Conservation (phyloP, 1,140 invertebrate genomes). For the Panulirus ornatus region DNA sequence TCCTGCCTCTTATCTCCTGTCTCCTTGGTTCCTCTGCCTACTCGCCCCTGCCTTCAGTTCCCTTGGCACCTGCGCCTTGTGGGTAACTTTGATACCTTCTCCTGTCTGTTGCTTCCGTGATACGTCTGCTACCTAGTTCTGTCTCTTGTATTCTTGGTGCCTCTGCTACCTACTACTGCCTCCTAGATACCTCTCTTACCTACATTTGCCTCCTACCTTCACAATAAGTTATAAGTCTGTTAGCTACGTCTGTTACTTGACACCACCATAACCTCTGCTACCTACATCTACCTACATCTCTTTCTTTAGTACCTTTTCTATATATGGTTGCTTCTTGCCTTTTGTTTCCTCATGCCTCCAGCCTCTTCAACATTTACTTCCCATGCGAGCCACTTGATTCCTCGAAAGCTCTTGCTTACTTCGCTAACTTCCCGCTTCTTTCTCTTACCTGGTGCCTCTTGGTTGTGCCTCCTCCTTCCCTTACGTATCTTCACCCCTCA, state of each 20-base stretch:
- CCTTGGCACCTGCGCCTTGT: no score
- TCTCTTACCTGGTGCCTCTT: neutral
- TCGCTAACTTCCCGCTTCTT: neutral
- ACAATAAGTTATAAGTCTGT: no score
- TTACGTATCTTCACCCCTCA: neutral
- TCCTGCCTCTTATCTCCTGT: no score
- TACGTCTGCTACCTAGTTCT: neutral
- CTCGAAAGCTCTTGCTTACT: neutral
- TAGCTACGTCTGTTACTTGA: no score
- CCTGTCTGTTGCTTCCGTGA: neutral
- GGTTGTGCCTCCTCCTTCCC: neutral
- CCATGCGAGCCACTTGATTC: neutral
- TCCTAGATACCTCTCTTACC: neutral
- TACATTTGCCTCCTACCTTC: no score
- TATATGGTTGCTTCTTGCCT: neutral
- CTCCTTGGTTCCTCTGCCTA: no score
- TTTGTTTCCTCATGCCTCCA: neutral
- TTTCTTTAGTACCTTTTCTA: no score
- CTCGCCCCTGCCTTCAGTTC: neutral
- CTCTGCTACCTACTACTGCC: neutral
- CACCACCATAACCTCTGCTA: no score
- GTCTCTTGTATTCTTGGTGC: neutral
- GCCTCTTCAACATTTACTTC: neutral
- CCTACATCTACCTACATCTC: no score
- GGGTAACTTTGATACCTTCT: no score